These are phyloP conservation scores for Tapera naevia DNA, from an alignment of 2,797 vertebrate species.

Conservation along the genomic window DNA sequence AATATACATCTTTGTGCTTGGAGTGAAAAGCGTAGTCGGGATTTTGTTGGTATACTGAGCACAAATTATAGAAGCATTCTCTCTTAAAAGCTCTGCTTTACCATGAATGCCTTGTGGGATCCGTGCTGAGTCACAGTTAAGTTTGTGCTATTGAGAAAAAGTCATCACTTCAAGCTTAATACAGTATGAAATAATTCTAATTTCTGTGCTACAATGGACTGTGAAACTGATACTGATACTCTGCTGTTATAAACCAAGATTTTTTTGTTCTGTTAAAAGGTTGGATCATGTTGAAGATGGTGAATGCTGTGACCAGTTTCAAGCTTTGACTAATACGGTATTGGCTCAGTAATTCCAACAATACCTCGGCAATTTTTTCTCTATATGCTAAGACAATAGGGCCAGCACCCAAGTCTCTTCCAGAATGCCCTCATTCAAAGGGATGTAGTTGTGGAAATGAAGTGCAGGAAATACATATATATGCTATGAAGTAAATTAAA, in stretches of 20 bases:
- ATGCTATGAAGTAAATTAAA: neutral
- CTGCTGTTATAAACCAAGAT: neutral
- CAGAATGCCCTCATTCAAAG: rapidly evolving
- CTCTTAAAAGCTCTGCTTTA: neutral
- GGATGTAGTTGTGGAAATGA: neutral
- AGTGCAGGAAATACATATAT: rapidly evolving
- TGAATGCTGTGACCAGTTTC: too few relatives aligned
- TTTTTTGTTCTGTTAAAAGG: neutral
- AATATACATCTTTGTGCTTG: neutral
- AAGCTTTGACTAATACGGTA: too few relatives aligned
- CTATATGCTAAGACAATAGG: too few relatives aligned
- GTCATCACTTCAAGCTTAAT: neutral
- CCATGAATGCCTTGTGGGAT: neutral
- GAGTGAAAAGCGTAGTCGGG: neutral
- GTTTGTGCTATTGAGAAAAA: neutral
- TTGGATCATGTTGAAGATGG: rapidly evolving
- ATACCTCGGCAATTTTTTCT: too few relatives aligned
- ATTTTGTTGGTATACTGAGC: neutral
- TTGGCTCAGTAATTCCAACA: too few relatives aligned
- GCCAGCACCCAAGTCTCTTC: too few relatives aligned
- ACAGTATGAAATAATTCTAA: neutral
- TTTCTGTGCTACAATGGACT: neutral
- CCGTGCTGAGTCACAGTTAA: neutral
- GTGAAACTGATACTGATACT: neutral
- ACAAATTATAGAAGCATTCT: neutral